These are phyloP conservation scores for Nudaria mundana DNA, from an alignment of 2,888 invertebrate genomes.

Conservation along the genomic window DNA sequence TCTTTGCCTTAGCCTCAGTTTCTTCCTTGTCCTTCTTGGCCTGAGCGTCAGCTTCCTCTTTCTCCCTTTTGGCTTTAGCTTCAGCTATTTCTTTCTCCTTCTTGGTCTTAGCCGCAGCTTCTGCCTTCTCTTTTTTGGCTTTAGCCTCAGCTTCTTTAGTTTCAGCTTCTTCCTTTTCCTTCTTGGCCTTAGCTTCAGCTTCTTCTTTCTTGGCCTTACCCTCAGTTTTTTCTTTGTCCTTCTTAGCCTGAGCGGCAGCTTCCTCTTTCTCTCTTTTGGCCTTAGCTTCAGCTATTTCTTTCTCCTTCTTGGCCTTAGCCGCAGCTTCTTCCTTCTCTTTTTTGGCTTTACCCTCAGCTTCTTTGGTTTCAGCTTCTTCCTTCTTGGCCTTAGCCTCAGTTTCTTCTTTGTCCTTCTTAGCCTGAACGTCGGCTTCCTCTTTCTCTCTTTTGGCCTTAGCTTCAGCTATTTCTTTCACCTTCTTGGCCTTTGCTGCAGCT, in stretches of 20 bases:
- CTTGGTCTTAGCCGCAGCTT: background rate
- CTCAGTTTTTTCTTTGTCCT: too few species aligned
- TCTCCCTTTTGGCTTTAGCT: background rate
- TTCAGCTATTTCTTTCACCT: background rate
- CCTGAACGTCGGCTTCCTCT: background rate
- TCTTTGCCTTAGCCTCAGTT: slow-evolving; percentile 7
- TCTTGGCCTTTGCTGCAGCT: background rate
- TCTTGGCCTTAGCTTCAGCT: background rate
- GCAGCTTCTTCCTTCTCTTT: slow-evolving; percentile 1
- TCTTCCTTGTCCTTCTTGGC: slow-evolving; percentile 7
- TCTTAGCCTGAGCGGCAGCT: background rate
- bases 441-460: background rate
- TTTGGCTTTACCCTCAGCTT: slow-evolving; percentile 7
- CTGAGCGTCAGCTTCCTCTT: background rate
- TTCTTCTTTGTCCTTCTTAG: background rate
- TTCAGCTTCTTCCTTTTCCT: background rate
- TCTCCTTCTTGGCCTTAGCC: background rate
- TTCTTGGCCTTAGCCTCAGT: background rate
- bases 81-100: background rate
- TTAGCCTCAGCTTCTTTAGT: background rate
- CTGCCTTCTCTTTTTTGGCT: background rate
- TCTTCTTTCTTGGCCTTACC: too few species aligned
- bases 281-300: background rate
- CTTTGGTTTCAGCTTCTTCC: slow-evolving; percentile 5
- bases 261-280: background rate